Evolutionary conservation across 2,888 invertebrate genomes (phyloP).

Genomic region (Hypselothyrea guttata): DNA sequence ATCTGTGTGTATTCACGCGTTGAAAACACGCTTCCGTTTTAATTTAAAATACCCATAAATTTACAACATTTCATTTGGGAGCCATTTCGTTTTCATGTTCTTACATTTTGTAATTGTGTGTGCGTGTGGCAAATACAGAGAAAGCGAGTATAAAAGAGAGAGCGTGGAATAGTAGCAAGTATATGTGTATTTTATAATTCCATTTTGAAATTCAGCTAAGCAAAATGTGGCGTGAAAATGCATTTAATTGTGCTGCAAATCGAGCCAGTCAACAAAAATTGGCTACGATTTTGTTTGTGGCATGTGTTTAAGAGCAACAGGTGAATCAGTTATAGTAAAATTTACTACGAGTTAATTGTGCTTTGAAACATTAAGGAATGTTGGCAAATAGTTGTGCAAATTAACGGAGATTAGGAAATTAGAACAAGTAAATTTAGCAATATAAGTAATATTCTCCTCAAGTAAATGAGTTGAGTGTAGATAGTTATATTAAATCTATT

Average conservation of each 20-base stretch:
- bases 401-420: too few species aligned
- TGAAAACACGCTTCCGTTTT: slow-evolving; percentile 81
- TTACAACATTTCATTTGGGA: slow-evolving; percentile 81
- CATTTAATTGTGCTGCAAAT: slow-evolving; percentile 71
- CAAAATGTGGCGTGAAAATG: slow-evolving; percentile 67
- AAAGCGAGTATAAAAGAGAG: slow-evolving; percentile 11
- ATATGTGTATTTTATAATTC: slow-evolving; percentile 50
- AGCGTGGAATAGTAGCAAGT: slow-evolving; percentile 9
- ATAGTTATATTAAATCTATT: too few species aligned
- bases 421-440: too few species aligned
- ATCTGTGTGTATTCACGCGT: slow-evolving; percentile 58
- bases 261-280: slow-evolving; percentile 52
- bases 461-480: too few species aligned
- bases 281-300: slow-evolving; percentile 11
- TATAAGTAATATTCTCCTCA: too few species aligned
- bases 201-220: slow-evolving; percentile 63
- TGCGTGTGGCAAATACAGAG: slow-evolving; percentile 19
- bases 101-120: slow-evolving; percentile 75
- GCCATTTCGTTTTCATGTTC: slow-evolving; percentile 76
- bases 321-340: not conserved
- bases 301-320: not conserved
- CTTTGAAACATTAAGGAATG: too few species aligned
- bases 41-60: slow-evolving; percentile 82
- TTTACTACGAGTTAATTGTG: not conserved
- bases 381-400: too few species aligned